Conservation (phyloP, 2,888 invertebrate species). For the Nomada ferruginata region DNA sequence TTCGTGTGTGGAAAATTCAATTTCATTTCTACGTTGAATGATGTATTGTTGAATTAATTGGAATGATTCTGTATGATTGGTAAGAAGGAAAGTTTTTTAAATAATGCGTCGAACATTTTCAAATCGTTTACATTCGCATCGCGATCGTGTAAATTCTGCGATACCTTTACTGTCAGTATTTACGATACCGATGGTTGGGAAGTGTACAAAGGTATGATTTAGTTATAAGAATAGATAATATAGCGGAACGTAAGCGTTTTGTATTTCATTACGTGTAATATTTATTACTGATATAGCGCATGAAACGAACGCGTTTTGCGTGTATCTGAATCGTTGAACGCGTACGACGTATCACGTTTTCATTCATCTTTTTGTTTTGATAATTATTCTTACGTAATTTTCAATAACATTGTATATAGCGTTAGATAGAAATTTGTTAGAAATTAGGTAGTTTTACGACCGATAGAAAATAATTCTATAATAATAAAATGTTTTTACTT, state of each 20-base stretch:
- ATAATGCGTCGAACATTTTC: neutral
- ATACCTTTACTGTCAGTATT: conserved; percentile 12
- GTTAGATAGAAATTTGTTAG: conserved; percentile 12
- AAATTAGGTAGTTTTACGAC: conserved; percentile 8
- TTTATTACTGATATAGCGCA: conserved; percentile 30
- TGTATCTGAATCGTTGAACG: neutral
- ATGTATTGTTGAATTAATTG: neutral
- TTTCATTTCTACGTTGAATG: neutral
- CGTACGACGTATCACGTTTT: neutral
- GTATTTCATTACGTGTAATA: conserved; percentile 13
- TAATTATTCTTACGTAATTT: conserved; percentile 13
- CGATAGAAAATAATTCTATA: neutral
- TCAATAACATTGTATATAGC: conserved; percentile 25
- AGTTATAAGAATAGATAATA: conserved; percentile 27
- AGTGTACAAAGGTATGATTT: conserved; percentile 22
- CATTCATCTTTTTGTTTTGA: neutral
- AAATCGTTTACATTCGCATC: neutral
- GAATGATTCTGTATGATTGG: neutral
- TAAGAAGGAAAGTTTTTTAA: neutral
- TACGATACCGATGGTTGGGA: conserved; percentile 5
- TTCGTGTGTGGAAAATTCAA: neutral
- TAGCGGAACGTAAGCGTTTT: conserved; percentile 20
- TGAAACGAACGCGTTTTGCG: neutral
- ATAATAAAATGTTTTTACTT: too few species aligned
- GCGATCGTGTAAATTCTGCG: too few species aligned